Evolutionary conservation across 2,113 vertebrate species (phyloP).

Genomic region (Oostethus manadensis): DNA sequence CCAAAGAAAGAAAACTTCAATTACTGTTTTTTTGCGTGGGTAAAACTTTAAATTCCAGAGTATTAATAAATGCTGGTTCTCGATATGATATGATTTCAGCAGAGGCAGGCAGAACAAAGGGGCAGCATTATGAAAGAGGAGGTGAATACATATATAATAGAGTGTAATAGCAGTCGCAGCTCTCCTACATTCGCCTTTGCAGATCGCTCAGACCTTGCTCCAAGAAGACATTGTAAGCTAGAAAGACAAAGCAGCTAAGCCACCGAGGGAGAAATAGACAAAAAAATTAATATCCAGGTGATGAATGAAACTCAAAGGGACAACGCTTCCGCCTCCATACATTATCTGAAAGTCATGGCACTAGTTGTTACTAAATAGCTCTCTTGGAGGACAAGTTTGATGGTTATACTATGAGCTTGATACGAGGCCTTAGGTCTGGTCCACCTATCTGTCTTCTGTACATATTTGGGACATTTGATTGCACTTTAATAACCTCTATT

Average conservation of each 20-base stretch:
- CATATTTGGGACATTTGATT: no score
- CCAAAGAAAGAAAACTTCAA: slow-evolving; percentile 25
- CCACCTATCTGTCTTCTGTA: no score
- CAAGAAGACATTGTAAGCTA: slow-evolving; percentile 24
- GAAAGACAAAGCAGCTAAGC: slow-evolving; percentile 3
- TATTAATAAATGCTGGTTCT: slow-evolving; percentile 61
- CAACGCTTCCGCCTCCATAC: slow-evolving; percentile 1
- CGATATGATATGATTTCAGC: slow-evolving; percentile 65
- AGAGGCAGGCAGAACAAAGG: slow-evolving; percentile 46
- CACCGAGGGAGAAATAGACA: slow-evolving; percentile 18
- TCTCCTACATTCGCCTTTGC: slow-evolving; percentile 35
- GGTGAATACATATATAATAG: slow-evolving; percentile 50
- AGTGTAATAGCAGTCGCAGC: slow-evolving; percentile 29
- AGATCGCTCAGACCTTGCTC: slow-evolving; percentile 30
- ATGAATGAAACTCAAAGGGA: slow-evolving; percentile 32
- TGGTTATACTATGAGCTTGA: no score
- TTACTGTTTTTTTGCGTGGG: slow-evolving; percentile 46
- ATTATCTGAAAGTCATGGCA: slow-evolving; percentile 28
- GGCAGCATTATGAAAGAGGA: slow-evolving; percentile 46
- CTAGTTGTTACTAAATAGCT: slow-evolving; percentile 36
- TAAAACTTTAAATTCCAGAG: slow-evolving; percentile 68
- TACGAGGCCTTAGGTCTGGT: no score
- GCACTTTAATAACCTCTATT: no score
- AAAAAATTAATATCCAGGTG: slow-evolving; percentile 41
- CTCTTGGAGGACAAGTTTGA: slow-evolving; percentile 24